phyloP scores from a whole-genome alignment of 1,140 invertebrate species.

The Hyles vespertilio region DNA sequence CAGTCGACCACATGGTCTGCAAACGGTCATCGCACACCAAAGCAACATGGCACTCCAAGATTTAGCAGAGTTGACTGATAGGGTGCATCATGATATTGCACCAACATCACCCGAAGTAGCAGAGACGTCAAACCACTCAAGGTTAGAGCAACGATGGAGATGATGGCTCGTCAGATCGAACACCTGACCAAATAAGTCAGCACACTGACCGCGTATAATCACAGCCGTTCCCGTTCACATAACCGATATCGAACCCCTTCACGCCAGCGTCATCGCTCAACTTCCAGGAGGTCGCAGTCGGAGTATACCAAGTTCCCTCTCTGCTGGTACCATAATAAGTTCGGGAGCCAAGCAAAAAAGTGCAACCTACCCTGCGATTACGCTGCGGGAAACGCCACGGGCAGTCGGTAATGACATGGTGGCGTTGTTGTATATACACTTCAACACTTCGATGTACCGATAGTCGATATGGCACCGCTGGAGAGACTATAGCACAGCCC shows the following conservation, averaged over 20 bases:
- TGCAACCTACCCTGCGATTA: neutral
- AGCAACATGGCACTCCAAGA: neutral
- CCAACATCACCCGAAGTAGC: neutral
- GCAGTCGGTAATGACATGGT: conserved; percentile 2
- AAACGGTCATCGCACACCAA: neutral
- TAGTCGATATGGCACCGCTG: too few relatives aligned
- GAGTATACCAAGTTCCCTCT: neutral
- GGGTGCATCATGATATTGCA: neutral
- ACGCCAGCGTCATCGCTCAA: neutral
- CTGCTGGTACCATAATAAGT: conserved; percentile 2
- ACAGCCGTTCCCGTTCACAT: neutral
- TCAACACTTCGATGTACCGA: too few relatives aligned
- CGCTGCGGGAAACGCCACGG: conserved; percentile 1
- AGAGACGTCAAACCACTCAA: neutral
- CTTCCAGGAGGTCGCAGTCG: too few relatives aligned
- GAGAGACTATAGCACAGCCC: too few relatives aligned
- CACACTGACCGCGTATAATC: neutral
- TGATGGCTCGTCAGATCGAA: neutral
- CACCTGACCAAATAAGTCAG: neutral
- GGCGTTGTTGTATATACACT: too few relatives aligned
- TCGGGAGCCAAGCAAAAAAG: neutral
- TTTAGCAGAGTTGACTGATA: neutral
- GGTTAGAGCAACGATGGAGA: too few relatives aligned
- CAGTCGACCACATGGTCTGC: neutral
- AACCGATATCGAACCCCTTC: neutral